These are phyloP conservation scores for Pseudoatta argentina DNA, from an alignment of 1,140 invertebrate species.

Conservation along the genomic window DNA sequence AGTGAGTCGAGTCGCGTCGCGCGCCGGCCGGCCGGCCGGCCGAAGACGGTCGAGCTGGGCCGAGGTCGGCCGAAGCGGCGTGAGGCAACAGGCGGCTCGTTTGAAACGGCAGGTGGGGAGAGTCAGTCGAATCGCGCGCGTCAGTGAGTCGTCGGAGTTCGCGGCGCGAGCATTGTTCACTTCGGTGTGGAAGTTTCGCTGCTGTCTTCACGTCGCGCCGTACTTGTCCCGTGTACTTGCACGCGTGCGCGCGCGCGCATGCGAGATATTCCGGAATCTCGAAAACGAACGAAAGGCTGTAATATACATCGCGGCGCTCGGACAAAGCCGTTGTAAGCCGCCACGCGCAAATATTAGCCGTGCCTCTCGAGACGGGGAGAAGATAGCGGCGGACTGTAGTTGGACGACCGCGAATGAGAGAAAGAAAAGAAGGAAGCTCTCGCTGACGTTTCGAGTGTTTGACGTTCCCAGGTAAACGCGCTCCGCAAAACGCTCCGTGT, in stretches of 20 bases:
- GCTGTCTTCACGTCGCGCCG: neutral
- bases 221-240: neutral
- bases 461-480: conserved; percentile 66
- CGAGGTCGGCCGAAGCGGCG: no score
- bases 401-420: neutral
- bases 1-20: no score
- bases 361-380: neutral
- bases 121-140: conserved; percentile 49
- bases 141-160: conserved; percentile 79
- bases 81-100: no score
- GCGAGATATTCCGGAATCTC: neutral
- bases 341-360: conserved; percentile 47
- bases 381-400: neutral
- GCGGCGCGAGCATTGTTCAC: conserved; percentile 51
- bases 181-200: neutral
- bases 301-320: conserved; percentile 10
- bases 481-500: conserved; percentile 65
- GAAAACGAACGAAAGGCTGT: neutral
- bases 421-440: conserved; percentile 21
- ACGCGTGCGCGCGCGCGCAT: neutral
- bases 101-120: conserved; percentile 6
- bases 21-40: no score
- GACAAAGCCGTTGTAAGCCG: conserved; percentile 18
- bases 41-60: no score
- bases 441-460: conserved; percentile 53